A percentile compares a stretch with the other conserved stretches of the same genome.
These are phyloP conservation scores for Myodes glareolus DNA, from an alignment of 2,113 vertebrate species.

Conservation along the genomic window DNA sequence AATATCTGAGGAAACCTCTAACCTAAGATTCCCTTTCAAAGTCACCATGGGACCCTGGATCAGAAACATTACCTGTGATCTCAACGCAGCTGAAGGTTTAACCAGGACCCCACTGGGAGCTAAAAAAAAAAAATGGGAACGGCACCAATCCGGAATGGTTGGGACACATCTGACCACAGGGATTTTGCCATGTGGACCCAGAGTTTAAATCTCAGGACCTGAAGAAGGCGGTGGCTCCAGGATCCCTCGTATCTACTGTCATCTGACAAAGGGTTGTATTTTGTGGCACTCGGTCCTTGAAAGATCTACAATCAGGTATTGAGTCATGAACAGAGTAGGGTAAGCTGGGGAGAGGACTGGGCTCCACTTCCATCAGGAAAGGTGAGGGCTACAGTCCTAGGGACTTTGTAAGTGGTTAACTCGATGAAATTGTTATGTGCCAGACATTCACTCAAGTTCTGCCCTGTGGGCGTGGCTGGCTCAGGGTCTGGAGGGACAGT, in stretches of 20 bases:
- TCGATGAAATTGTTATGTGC: not conserved
- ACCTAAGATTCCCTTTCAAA: slow-evolving; percentile 10
- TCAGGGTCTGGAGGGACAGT: not conserved
- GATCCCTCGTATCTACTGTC: not conserved
- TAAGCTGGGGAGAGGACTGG: not conserved
- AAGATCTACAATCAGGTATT: not conserved
- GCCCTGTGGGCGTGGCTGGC: not conserved
- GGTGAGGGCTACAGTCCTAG: not conserved
- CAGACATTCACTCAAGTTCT: not conserved
- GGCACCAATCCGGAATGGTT: not conserved
- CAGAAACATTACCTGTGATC: not conserved
- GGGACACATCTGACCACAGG: not conserved
- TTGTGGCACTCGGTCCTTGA: not conserved
- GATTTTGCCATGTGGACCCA: not conserved
- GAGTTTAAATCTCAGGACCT: not conserved
- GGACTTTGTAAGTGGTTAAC: slow-evolving; percentile 2
- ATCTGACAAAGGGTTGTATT: not conserved
- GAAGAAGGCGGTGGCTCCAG: not conserved
- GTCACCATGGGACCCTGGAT: not conserved
- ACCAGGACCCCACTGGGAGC: not conserved
- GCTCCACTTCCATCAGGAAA: not conserved
- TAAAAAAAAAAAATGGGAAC: not conserved
- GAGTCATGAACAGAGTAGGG: not conserved
- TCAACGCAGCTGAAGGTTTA: not conserved
- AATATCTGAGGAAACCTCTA: not conserved